A percentile compares a stretch with the other conserved stretches of the same genome.
These are phyloP conservation scores for Premnoplex brunnescens DNA, from an alignment of 2,797 vertebrate species.

Conservation along the genomic window DNA sequence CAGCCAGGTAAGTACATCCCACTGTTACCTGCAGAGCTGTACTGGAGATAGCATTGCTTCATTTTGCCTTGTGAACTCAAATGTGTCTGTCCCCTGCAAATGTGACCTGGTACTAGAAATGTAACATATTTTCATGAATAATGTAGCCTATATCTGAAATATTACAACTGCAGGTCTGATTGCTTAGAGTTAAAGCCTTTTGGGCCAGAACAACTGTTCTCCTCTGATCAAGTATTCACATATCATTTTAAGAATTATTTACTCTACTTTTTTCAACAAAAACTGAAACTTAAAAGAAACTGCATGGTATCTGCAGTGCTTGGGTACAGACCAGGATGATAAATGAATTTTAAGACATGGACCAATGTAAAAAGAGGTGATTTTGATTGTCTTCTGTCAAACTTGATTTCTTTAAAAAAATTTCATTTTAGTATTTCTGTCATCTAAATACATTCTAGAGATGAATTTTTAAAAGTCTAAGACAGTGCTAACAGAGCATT, in stretches of 20 bases:
- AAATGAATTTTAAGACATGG: background rate
- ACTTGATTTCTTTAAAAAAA: background rate
- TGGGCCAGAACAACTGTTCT: background rate
- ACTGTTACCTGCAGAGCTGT: background rate
- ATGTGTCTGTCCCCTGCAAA: background rate
- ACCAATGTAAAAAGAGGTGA: background rate
- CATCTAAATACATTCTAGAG: background rate
- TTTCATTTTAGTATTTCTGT: background rate
- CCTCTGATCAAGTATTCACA: background rate
- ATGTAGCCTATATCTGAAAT: background rate
- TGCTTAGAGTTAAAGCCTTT: background rate
- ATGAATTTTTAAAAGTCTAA: background rate
- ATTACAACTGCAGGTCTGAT: background rate
- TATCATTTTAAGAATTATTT: background rate
- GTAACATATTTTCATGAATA: background rate
- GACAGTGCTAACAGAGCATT: background rate
- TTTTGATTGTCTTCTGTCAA: background rate
- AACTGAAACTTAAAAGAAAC: background rate
- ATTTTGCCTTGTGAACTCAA: background rate
- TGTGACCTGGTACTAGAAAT: background rate
- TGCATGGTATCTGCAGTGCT: background rate
- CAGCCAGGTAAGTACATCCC: slow-evolving; percentile 85
- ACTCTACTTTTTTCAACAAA: background rate
- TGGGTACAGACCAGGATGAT: background rate
- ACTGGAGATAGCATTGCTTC: background rate